Conservation (phyloP, 2,888 invertebrate species). For the Azorinus chamasolen region DNA sequence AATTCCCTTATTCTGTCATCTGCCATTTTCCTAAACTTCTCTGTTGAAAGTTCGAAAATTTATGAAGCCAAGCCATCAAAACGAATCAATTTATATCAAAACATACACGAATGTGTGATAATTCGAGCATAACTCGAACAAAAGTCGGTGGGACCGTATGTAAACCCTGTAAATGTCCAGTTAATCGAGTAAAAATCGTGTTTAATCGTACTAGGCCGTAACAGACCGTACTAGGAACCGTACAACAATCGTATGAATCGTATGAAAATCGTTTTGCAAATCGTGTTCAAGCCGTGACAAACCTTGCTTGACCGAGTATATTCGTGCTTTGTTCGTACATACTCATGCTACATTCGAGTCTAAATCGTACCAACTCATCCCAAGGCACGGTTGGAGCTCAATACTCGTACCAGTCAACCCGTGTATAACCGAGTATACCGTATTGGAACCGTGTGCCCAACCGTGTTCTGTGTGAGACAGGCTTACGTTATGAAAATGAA, state of each 20-base stretch:
- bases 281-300: constrained; percentile 5
- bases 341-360: constrained; percentile 15
- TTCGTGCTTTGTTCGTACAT: constrained; percentile 1
- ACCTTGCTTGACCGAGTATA: constrained; percentile 5
- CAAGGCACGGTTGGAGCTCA: neutral
- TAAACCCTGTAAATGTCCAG: constrained; percentile 6
- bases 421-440: constrained; percentile 13
- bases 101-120: constrained; percentile 19
- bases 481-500: neutral
- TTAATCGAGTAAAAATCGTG: constrained; percentile 1
- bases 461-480: constrained; percentile 24
- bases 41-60: constrained; percentile 11
- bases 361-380: constrained; percentile 10
- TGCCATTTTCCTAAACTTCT: constrained; percentile 14
- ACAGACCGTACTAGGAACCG: constrained; percentile 3
- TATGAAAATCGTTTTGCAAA: constrained; percentile 5
- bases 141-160: neutral
- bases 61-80: constrained; percentile 10
- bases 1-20: constrained; percentile 14
- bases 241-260: constrained; percentile 6
- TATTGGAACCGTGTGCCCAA: neutral
- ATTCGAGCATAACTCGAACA: too few relatives aligned
- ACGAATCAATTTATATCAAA: constrained; percentile 19
- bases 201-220: constrained; percentile 6
- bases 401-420: constrained; percentile 6